phyloP scores from a whole-genome alignment of 2,113 vertebrate genomes.

The Aphelocoma coerulescens region DNA sequence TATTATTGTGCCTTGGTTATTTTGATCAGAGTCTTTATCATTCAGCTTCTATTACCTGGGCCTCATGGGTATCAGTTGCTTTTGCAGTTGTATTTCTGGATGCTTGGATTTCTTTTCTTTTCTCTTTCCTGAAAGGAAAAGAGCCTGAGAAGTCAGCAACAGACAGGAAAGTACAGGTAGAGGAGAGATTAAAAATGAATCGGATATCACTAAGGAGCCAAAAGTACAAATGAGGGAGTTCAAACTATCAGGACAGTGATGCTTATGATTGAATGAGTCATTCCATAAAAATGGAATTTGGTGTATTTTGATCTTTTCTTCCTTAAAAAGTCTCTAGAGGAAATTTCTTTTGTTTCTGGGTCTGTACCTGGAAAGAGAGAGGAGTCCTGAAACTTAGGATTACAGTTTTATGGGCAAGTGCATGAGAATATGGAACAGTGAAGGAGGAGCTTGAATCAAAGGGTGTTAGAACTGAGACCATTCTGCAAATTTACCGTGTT shows the following conservation, averaged over 20 bases:
- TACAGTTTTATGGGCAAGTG: accelerated
- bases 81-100: not conserved
- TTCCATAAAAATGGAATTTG: not conserved
- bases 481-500: not conserved
- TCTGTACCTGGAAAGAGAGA: not conserved
- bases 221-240: not conserved
- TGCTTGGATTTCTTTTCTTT: not conserved
- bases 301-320: not conserved
- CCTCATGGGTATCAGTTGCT: not conserved
- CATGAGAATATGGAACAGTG: not conserved
- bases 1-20: not conserved
- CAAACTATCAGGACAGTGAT: not conserved
- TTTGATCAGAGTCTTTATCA: not conserved
- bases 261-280: too few relatives aligned
- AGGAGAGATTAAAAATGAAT: not conserved
- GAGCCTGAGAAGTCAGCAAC: not conserved
- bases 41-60: not conserved
- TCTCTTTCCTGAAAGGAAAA: not conserved
- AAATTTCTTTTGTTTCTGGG: not conserved
- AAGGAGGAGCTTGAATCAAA: not conserved
- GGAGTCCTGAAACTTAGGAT: not conserved
- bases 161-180: not conserved
- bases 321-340: not conserved
- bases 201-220: not conserved
- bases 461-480: not conserved